Conservation (phyloP, 2,113 vertebrate species). For the Pipra filicauda region DNA sequence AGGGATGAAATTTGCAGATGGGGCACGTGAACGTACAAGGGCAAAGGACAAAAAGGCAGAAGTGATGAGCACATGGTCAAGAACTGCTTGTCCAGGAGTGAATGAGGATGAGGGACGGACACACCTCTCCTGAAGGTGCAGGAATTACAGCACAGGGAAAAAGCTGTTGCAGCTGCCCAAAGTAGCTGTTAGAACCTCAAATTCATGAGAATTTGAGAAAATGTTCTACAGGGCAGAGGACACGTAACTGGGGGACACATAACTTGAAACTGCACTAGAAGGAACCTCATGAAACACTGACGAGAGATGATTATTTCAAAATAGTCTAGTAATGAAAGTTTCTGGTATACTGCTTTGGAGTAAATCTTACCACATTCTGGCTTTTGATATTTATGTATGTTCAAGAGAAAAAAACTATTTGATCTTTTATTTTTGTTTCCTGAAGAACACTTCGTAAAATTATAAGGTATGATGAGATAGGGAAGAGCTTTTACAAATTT, state of each 20-base stretch:
- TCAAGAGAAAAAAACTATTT: not conserved
- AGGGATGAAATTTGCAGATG: not conserved
- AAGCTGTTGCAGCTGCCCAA: not conserved
- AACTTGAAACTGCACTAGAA: not conserved
- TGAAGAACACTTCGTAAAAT: not conserved
- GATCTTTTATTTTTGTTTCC: not conserved
- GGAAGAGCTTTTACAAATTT: not conserved
- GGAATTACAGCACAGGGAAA: not conserved
- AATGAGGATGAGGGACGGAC: not conserved
- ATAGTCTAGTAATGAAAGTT: not conserved
- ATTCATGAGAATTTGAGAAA: not conserved
- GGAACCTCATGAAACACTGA: not conserved
- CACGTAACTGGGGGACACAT: not conserved
- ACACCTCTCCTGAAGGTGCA: rapidly evolving
- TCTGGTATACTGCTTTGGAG: not conserved
- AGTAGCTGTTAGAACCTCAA: not conserved
- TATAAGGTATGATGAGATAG: not conserved
- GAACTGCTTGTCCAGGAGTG: not conserved
- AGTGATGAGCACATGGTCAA: not conserved
- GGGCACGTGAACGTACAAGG: not conserved
- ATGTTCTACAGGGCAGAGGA: not conserved
- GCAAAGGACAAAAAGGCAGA: not conserved
- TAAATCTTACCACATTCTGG: not conserved
- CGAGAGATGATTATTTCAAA: not conserved
- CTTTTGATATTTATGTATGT: not conserved